Conservation (phyloP, 2,888 invertebrate genomes). For the Slavum lentiscoides region DNA sequence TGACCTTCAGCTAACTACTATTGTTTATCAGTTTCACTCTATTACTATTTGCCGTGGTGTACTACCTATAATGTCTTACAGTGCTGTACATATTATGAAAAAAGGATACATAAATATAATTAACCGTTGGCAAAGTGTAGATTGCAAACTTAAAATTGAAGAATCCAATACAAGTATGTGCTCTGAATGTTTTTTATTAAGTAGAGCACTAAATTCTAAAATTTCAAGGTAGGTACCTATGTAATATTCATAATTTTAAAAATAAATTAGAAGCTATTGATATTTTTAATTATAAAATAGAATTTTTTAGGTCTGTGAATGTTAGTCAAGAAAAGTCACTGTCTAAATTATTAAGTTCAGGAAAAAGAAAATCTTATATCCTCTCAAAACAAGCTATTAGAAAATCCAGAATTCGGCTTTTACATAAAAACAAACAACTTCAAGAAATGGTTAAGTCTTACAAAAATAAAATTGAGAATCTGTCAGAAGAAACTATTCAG, state of each 20-base stretch:
- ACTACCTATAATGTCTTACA: too few species aligned
- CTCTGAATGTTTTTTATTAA: neutral
- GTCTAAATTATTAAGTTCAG: neutral
- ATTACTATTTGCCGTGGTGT: too few species aligned
- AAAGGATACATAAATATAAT: neutral
- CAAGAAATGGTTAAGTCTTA: neutral
- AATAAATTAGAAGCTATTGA: neutral
- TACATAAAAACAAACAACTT: neutral
- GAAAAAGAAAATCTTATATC: neutral
- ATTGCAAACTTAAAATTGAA: neutral
- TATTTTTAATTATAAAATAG: neutral
- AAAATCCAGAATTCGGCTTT: neutral
- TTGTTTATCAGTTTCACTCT: too few species aligned
- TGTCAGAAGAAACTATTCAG: neutral
- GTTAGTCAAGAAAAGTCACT: neutral
- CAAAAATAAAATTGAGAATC: neutral
- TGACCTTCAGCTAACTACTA: neutral
- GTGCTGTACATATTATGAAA: conserved; percentile 4
- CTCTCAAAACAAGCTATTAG: neutral
- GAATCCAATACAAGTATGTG: neutral
- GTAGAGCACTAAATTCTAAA: neutral
- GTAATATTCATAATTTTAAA: neutral
- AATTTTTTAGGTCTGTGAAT: neutral
- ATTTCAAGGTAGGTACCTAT: neutral
- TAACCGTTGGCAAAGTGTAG: neutral